These are phyloP conservation scores for Leptestheria dahalacensis DNA, from an alignment of 1,140 invertebrate species.

Conservation along the genomic window DNA sequence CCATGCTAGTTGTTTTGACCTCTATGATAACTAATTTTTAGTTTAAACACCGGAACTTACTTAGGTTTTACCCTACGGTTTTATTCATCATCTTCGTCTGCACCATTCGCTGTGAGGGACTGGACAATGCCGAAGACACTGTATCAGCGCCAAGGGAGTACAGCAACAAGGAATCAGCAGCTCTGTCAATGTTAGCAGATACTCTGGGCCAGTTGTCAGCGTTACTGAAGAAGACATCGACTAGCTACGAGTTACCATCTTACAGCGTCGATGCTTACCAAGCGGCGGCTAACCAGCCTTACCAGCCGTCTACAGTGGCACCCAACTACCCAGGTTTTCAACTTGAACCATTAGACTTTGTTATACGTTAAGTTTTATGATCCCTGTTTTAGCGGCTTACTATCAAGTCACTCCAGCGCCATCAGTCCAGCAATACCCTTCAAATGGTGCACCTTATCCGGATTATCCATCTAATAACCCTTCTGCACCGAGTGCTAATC, in stretches of 20 bases:
- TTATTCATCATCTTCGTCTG: too few relatives aligned
- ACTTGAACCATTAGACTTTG: background rate
- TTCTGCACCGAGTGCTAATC: background rate
- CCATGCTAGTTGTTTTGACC: too few relatives aligned
- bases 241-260: background rate
- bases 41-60: too few relatives aligned
- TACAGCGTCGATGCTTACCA: background rate
- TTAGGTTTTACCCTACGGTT: too few relatives aligned
- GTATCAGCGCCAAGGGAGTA: too few relatives aligned
- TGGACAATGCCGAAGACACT: background rate
- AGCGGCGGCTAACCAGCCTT: background rate
- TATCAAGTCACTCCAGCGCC: background rate
- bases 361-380: too few relatives aligned
- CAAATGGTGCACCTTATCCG: background rate
- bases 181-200: background rate
- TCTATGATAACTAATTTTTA: too few relatives aligned
- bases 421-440: background rate
- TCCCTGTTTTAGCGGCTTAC: background rate
- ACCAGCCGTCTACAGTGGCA: background rate
- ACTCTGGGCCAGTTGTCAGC: background rate
- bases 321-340: background rate
- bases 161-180: background rate
- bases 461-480: background rate
- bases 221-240: background rate
- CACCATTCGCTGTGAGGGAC: too few relatives aligned